These are phyloP conservation scores for Sturnus vulgaris DNA, from an alignment of 2,113 vertebrate species.

Conservation along the genomic window DNA sequence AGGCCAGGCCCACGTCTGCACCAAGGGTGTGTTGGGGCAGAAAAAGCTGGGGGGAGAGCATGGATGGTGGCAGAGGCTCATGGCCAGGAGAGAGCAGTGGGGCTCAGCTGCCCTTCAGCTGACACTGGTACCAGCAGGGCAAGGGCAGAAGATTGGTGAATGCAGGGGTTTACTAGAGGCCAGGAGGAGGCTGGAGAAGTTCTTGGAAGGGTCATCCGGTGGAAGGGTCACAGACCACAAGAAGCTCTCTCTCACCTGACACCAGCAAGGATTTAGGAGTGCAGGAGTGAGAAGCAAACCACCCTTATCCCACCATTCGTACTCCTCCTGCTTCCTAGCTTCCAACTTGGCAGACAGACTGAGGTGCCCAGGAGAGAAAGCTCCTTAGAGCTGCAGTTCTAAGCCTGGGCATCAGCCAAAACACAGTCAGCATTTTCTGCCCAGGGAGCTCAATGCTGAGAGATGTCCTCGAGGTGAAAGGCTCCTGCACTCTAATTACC, in stretches of 20 bases:
- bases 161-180: not conserved
- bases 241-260: not conserved
- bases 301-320: not conserved
- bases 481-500: not conserved
- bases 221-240: not conserved
- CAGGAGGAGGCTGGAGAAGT: not conserved
- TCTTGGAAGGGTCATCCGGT: not conserved
- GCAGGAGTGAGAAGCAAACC: not conserved
- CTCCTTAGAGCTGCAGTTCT: not conserved
- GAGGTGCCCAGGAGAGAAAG: not conserved
- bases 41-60: not conserved
- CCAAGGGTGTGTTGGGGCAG: not conserved
- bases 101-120: not conserved
- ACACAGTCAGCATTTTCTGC: not conserved
- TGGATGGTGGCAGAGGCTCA: not conserved
- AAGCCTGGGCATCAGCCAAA: not conserved
- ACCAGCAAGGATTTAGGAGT: not conserved
- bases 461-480: constrained; percentile 33
- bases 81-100: not conserved
- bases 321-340: not conserved
- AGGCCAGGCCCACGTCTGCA: rapidly evolving
- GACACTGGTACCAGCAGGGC: not conserved
- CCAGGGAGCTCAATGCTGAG: not conserved
- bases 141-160: not conserved
- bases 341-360: not conserved